Percentiles rank a stretch among this genome's conserved stretches.
phyloP scores from a whole-genome alignment of 1,140 invertebrate genomes.

The Chionoecetes opilio region DNA sequence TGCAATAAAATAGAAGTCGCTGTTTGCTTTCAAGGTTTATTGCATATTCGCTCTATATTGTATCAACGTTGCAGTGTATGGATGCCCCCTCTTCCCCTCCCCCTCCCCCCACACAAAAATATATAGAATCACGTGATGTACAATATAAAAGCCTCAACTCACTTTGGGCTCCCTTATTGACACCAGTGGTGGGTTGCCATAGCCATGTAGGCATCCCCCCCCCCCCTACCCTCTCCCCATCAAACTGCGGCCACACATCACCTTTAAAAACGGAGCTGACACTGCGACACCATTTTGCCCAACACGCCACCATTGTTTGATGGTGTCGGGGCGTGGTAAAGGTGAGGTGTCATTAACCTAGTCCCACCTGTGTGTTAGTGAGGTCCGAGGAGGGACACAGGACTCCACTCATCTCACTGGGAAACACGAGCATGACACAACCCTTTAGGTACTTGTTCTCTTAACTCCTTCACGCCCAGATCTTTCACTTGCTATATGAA shows the following conservation, averaged over 20 bases:
- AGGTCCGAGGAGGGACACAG: neutral
- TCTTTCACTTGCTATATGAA: no score
- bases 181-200: neutral
- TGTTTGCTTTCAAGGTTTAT: neutral
- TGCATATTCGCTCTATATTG: neutral
- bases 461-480: neutral
- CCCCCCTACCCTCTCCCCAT: neutral
- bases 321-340: conserved; percentile 24
- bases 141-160: neutral
- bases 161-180: neutral
- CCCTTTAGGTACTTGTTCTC: neutral
- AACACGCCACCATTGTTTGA: conserved; percentile 28
- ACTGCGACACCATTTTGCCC: conserved; percentile 15
- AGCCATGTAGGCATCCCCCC: neutral
- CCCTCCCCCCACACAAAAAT: no score
- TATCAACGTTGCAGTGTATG: neutral
- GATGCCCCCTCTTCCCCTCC: no score
- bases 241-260: conserved; percentile 16
- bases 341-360: conserved; percentile 28
- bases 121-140: neutral
- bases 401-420: neutral
- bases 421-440: neutral
- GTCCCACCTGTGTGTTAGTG: neutral
- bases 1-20: conserved; percentile 15
- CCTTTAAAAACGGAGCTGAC: conserved; percentile 19